Conservation (phyloP, 2,113 vertebrate species). For the Crotalus horridus region DNA sequence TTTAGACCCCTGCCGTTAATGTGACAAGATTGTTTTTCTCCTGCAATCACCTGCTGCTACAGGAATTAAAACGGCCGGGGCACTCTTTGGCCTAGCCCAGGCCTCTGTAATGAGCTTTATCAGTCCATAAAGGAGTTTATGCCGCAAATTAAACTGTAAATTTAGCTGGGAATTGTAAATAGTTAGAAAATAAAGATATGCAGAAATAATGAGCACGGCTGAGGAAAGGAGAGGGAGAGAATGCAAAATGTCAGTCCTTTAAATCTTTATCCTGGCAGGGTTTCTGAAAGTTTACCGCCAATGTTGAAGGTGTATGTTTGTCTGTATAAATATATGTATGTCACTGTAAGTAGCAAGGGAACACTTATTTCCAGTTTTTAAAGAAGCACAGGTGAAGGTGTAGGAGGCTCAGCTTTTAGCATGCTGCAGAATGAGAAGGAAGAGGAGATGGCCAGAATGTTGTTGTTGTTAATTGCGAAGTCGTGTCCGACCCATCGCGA, state of each 20-base stretch:
- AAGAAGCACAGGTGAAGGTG: conserved; percentile 27
- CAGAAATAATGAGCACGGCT: conserved; percentile 73
- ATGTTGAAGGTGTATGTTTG: conserved; percentile 21
- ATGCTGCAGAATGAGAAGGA: not conserved
- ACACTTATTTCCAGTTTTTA: conserved; percentile 46
- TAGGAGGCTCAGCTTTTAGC: not conserved
- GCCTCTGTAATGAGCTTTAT: conserved; percentile 87
- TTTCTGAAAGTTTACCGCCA: conserved; percentile 62
- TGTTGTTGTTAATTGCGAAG: too few species aligned
- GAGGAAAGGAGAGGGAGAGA: conserved; percentile 49
- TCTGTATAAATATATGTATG: conserved; percentile 22
- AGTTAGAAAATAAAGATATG: conserved; percentile 85
- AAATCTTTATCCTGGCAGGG: conserved; percentile 69
- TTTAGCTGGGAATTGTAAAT: conserved; percentile 81
- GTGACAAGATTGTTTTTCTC: conserved; percentile 98
- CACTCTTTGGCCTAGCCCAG: conserved; percentile 74
- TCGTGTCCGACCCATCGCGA: too few species aligned
- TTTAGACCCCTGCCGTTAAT: conserved; percentile 91
- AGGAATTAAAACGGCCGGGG: conserved; percentile 83
- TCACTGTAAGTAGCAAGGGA: conserved; percentile 52
- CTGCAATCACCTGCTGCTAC: conserved; percentile 86
- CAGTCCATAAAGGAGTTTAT: conserved; percentile 89
- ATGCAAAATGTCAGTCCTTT: conserved; percentile 76
- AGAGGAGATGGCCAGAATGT: not conserved
- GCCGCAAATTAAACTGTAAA: conserved; percentile 87